These are phyloP conservation scores for Galerucella pusilla DNA, from an alignment of 2,888 invertebrate species.

Conservation along the genomic window DNA sequence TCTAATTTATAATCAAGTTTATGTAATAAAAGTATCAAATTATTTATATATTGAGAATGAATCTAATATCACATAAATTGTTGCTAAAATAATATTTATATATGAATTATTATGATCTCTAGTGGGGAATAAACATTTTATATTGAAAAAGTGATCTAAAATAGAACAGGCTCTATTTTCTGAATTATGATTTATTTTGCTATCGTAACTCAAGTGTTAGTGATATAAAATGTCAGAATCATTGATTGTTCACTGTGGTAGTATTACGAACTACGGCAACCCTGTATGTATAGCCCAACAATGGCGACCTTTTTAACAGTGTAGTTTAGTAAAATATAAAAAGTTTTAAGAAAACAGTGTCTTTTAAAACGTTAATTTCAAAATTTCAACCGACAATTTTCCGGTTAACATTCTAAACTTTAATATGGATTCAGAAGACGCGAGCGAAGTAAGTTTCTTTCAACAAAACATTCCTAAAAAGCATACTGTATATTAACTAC, in stretches of 20 bases:
- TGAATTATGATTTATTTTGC: not conserved
- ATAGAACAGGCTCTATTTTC: not conserved
- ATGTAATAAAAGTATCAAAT: not conserved
- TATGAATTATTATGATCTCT: too few species aligned
- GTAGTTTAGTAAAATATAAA: constrained; percentile 16
- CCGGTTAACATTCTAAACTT: not conserved
- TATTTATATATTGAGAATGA: not conserved
- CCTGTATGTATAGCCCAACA: constrained; percentile 6
- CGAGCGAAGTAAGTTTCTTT: constrained; percentile 15
- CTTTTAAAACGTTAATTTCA: constrained; percentile 15
- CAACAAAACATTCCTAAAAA: not conserved
- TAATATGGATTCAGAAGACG: constrained; percentile 17
- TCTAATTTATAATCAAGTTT: not conserved
- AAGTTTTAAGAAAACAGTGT: constrained; percentile 26
- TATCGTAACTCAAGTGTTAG: constrained; percentile 4
- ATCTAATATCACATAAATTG: not conserved
- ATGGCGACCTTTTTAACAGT: constrained; percentile 32
- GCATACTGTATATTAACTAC: not conserved
- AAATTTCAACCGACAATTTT: constrained; percentile 15
- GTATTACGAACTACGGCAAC: constrained; percentile 5
- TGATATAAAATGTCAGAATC: not conserved
- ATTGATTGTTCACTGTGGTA: constrained; percentile 14
- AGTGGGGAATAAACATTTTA: too few species aligned
- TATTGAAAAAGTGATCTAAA: too few species aligned
- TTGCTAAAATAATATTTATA: too few species aligned